phyloP scores from a whole-genome alignment of 2,888 invertebrate species.

The Acanthoscelides obtectus region DNA sequence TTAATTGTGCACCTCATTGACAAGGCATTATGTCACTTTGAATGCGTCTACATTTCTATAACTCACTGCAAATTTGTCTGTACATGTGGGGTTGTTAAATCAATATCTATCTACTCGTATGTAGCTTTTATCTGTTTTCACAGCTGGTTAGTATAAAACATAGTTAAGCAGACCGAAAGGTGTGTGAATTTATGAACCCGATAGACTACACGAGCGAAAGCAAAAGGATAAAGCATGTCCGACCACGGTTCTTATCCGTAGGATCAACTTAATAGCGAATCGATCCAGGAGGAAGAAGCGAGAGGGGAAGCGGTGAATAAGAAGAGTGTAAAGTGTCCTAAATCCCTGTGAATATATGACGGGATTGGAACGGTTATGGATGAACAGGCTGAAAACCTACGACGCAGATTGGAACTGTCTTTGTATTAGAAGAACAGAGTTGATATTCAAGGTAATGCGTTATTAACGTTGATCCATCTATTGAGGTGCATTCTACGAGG shows the following conservation, averaged over 20 bases:
- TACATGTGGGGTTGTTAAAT: too few species aligned
- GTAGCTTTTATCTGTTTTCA: too few species aligned
- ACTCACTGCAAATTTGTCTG: too few species aligned
- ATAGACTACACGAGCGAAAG: background rate
- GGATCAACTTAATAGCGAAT: background rate
- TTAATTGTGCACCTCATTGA: too few species aligned
- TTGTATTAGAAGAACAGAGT: too few species aligned
- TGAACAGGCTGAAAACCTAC: background rate
- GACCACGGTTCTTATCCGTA: background rate
- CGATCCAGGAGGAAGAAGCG: background rate
- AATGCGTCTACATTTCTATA: too few species aligned
- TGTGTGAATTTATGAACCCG: background rate
- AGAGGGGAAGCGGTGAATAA: background rate
- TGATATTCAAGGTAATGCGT: too few species aligned
- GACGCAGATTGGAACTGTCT: background rate
- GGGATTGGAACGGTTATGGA: background rate
- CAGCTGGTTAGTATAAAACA: background rate
- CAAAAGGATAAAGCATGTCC: background rate
- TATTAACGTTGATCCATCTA: too few species aligned
- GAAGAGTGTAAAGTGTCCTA: background rate
- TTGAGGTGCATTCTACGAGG: too few species aligned
- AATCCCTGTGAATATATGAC: background rate
- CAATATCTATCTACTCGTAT: too few species aligned
- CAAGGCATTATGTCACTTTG: too few species aligned
- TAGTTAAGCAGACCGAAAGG: background rate